Evolutionary conservation across 2,888 invertebrate genomes (phyloP).

Genomic region (Rhodophaea formosa): DNA sequence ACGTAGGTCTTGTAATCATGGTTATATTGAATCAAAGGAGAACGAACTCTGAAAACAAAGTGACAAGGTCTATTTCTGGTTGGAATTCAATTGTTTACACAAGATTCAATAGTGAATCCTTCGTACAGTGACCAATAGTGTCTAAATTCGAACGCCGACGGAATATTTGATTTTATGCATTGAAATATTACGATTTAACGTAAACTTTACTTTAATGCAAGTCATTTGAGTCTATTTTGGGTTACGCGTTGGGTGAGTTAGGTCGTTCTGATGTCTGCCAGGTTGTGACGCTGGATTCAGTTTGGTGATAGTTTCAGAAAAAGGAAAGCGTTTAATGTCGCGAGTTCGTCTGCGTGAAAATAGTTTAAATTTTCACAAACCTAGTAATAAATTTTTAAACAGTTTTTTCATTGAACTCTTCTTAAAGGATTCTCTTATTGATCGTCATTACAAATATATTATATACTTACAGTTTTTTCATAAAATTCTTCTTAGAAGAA

Average conservation of each 20-base stretch:
- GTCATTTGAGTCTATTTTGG: constrained; percentile 16
- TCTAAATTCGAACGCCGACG: constrained; percentile 28
- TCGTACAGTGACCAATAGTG: constrained; percentile 28
- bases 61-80: constrained; percentile 12
- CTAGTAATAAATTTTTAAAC: neutral
- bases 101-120: constrained; percentile 23
- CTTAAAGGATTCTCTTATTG: too few relatives aligned
- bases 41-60: constrained; percentile 9
- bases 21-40: constrained; percentile 6
- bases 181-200: neutral
- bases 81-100: constrained; percentile 7
- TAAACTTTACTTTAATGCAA: constrained; percentile 1
- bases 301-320: constrained; percentile 28
- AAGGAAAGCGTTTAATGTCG: constrained; percentile 24
- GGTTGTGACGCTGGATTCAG: constrained; percentile 25
- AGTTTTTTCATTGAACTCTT: neutral
- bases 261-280: constrained; percentile 25
- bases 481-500: too few relatives aligned
- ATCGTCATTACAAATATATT: too few relatives aligned
- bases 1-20: neutral
- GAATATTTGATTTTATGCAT: constrained; percentile 19
- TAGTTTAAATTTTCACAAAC: neutral
- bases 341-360: constrained; percentile 12
- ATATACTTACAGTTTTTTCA: too few relatives aligned
- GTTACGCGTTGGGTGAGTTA: constrained; percentile 3